These are phyloP conservation scores for Chrysolina oricalcia DNA, from an alignment of 2,888 invertebrate species.

Conservation along the genomic window DNA sequence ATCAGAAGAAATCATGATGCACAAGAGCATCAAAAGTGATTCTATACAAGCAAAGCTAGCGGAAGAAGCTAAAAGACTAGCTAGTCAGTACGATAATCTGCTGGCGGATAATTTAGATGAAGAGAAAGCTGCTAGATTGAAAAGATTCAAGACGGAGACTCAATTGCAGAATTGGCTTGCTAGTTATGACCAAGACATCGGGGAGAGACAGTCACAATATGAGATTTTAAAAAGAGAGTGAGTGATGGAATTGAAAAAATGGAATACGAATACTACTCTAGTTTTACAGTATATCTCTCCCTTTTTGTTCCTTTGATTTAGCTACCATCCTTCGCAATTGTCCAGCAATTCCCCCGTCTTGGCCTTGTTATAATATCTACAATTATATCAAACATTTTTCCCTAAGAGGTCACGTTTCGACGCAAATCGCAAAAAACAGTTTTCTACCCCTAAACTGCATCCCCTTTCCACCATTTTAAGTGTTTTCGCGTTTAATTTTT, in stretches of 20 bases:
- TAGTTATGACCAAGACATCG: conserved; percentile 77
- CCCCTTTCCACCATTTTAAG: too few relatives aligned
- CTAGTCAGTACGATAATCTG: conserved; percentile 71
- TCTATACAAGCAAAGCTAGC: conserved; percentile 72
- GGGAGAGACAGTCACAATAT: conserved; percentile 74
- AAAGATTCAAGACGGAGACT: conserved; percentile 76
- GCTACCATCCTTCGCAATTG: too few relatives aligned
- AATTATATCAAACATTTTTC: too few relatives aligned
- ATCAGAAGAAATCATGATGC: conserved; percentile 72
- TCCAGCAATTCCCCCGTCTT: too few relatives aligned
- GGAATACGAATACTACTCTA: not conserved
- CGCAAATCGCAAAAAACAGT: too few relatives aligned
- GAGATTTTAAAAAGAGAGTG: conserved; percentile 72
- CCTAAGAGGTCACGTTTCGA: too few relatives aligned
- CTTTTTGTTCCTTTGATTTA: too few relatives aligned
- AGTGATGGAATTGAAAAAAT: conserved; percentile 38
- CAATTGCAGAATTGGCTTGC: conserved; percentile 76
- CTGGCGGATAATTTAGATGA: conserved; percentile 72
- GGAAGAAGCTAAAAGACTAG: conserved; percentile 72
- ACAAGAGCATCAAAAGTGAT: conserved; percentile 72
- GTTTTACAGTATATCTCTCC: too few relatives aligned
- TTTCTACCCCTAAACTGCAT: too few relatives aligned
- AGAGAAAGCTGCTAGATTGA: conserved; percentile 74
- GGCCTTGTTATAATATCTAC: too few relatives aligned
- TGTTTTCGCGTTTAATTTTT: too few relatives aligned